Base-by-base conservation (phyloP, 2,888 invertebrate genomes). In the Malthinus flaveolus region DNA sequence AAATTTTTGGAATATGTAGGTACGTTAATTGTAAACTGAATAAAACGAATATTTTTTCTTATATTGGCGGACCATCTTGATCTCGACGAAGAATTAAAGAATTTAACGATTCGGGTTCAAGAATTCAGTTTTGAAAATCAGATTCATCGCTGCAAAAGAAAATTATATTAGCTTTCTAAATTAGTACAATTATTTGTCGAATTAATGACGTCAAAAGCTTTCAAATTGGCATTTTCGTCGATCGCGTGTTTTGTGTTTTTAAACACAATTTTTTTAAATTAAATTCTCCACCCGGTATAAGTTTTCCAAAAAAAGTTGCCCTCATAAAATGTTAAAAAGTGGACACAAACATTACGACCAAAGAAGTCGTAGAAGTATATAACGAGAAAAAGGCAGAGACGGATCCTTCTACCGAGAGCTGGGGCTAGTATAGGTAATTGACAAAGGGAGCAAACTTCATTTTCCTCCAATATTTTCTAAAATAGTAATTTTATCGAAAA, bases 81-180 rank as follows among this genome's bases (percentile, higher is more conserved):
- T 35, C 10, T 6, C 39, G 13, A 15, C 5, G 37, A 36, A 52
- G 45, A 35, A 52, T 23, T 32, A 39, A 31, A 49, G 31, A 32
- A 34, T 15, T 47, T 31, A n/a, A 37, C 12, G 32, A 32, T 32
- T 15, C 42, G 49, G 32, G 37, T 6, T 10, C 12, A 32, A 34
- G 34, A 34, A 32, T 50, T 52, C 52, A 52, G 46, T 52, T 52
- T 52, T 52, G 52, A 52, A 46, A 46, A 36, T 52, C 46, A 37
- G 52, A 52, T 45, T 52, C 52, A 46, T 52, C 34, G 32, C 52
- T 52, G 52, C 23, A 52, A 52, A 35, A 42, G 45, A 36, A 52
- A 51, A 34, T 33, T 12, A 10, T 12, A 23, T 23, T 23, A 23
- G 23, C 2, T 23, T 23, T 23, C 5, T 23, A 3, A 23, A 23